Evolutionary conservation across 2,113 vertebrate species (phyloP), one percentile per base, ranked within the genome.

Genomic region (Pyrgilauda ruficollis): DNA sequence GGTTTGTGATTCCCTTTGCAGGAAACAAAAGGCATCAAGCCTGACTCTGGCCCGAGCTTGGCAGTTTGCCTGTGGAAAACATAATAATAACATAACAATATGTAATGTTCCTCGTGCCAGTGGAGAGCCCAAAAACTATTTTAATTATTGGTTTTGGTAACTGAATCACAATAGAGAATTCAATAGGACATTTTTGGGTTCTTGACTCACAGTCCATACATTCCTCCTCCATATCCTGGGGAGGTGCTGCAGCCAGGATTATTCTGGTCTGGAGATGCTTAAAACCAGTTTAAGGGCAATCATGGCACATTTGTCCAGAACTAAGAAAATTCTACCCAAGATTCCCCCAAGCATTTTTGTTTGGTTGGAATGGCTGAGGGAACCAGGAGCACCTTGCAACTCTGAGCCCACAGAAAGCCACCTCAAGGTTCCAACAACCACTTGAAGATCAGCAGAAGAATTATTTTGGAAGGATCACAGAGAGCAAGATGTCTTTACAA

Each of bases 131-230:
- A 30, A 16, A 9, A 90, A 87, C 33, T 73, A 70, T 80, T 91
- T 91, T 84, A 94, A 96, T 96, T 88, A 56, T 50, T 86, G 92
- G 91, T 90, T 94, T 94, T 83, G 73, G 90, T 74, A 90, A 96
- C 75, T 64, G 75, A 86, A 93, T 90, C 0, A 3, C 90, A 85
- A 33, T 13, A 52, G 75, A 74, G 93, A 90, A 90, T 93, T 84
- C 92, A 86, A 44, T 13, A 17, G 94, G 50, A 39, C 84, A 94
- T 96, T 91, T 95, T 88, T 93, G 83, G 59, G 78, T 44, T 74
- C 85, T 93, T 83, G 70, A 81, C 68, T 90, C 95, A 94, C 21
- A 58, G 55, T 59, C 19, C 2, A 62, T 89, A 31, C 50, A 76
- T 91, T 87, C 55, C 75, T 89, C 41, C 55, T 83, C 37, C 72